Conservation (phyloP, 2,113 vertebrate species). For the Sapajus apella region DNA sequence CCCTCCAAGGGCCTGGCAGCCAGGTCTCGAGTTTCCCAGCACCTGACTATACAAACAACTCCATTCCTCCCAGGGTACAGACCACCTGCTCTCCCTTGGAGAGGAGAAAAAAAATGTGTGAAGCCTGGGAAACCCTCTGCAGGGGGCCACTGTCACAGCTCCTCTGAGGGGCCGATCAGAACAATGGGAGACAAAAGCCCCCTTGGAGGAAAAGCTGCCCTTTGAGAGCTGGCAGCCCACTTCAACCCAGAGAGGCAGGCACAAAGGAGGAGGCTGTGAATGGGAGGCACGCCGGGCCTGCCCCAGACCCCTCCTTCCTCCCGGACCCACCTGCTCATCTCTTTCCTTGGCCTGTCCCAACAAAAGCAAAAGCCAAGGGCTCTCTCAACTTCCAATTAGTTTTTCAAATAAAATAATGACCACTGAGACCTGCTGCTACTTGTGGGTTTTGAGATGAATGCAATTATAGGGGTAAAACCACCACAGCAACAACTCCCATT, state of each 20-base stretch:
- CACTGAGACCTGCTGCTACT: background rate
- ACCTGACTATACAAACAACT: background rate
- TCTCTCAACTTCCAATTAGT: constrained; percentile 54
- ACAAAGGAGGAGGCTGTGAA: constrained; percentile 39
- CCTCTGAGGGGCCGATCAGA: background rate
- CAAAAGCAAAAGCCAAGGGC: constrained; percentile 22
- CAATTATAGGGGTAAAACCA: constrained; percentile 6
- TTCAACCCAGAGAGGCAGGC: background rate
- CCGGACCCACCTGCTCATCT: constrained; percentile 47
- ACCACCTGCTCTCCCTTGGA: constrained; percentile 47
- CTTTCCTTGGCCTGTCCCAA: background rate
- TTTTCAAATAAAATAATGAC: constrained; percentile 61
- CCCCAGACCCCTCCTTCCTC: background rate
- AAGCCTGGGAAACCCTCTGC: constrained; percentile 38
- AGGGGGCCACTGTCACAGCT: background rate
- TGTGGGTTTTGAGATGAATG: constrained; percentile 38
- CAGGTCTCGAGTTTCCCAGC: background rate
- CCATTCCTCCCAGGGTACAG: background rate
- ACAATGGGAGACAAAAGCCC: constrained; percentile 46
- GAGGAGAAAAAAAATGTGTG: background rate
- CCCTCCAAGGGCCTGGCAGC: background rate
- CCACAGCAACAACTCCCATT: background rate
- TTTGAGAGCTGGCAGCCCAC: background rate
- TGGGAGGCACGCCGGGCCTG: background rate
- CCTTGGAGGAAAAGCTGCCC: constrained; percentile 29